Evolutionary conservation across 1,140 invertebrate genomes (phyloP), one percentile per base, ranked within the genome.

Genomic region (Frieseomelitta varia): DNA sequence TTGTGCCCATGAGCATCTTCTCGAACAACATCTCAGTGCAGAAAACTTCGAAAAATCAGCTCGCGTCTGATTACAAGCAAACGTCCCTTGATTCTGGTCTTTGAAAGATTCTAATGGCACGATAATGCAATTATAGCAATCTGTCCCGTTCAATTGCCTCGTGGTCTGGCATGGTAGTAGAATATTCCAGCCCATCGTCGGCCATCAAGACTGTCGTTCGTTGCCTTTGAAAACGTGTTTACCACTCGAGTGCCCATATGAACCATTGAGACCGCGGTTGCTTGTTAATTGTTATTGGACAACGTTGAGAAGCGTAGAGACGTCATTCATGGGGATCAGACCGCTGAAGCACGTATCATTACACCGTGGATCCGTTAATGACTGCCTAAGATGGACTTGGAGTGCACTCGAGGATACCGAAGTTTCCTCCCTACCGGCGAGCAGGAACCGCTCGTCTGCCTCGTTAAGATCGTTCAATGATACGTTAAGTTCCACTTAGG

Each of bases 391-490:
- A 76, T 87, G 84, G 73, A 76, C 86, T 88, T 88, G 67, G 51
- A 77, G 78, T 79, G 84, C 74, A 67, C 87, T 85, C 77, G 86
- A 88, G 86, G 75, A 87, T 81, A 68, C 67, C 77, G 56, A 88
- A 88, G 77, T 88, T 88, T 77, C 84, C 71, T 67, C 71, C 81
- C 58, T 24, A 1, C 0, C 76, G 84, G 34, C 67, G 74, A 51
- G 51, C 56, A 30, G 27, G 74, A 67, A 58, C 53, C 47, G 82
- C 84, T 88, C 87, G 79, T 79, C 87, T 69, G 73, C 79, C 87
- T 88, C 87, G 87, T 88, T 88, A 88, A 85, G 85, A 84, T 88
- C 86, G 82, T 85, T 85, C 82, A 80, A 88, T 87, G 87, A 85
- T 88, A 88, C 85, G 84, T 74, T 63, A 78, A 78, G 76, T 83